A percentile compares a stretch with the other conserved stretches of the same genome.
Evolutionary conservation across 2,888 invertebrate genomes (phyloP).

Genomic region (Catocala nupta): DNA sequence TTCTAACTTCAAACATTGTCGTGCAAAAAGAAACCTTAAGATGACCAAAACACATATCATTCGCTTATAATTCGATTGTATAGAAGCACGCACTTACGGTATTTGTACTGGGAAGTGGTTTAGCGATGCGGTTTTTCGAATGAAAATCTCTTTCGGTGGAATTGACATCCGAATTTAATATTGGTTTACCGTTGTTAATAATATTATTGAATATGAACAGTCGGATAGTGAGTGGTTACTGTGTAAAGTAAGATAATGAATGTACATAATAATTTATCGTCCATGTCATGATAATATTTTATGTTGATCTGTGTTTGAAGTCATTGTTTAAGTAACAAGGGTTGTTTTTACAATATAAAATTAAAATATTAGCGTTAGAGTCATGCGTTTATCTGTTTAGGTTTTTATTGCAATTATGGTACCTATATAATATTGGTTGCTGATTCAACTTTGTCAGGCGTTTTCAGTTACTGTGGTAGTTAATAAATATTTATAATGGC

Average conservation of each 20-base stretch:
- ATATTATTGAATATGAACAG: slow-evolving; percentile 60
- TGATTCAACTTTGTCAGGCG: too few relatives aligned
- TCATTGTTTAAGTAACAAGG: too few relatives aligned
- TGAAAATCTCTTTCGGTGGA: slow-evolving; percentile 76
- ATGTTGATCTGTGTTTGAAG: too few relatives aligned
- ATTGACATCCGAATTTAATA: slow-evolving; percentile 79
- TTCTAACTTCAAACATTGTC: slow-evolving; percentile 16
- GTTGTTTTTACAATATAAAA: too few relatives aligned
- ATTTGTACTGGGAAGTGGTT: slow-evolving; percentile 54
- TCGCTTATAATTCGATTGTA: slow-evolving; percentile 18
- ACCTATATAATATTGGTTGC: too few relatives aligned
- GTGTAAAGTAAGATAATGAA: slow-evolving; percentile 56
- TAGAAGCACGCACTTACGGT: slow-evolving; percentile 40
- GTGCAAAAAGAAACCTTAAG: slow-evolving; percentile 30
- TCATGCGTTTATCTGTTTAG: too few relatives aligned
- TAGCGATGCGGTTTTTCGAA: slow-evolving; percentile 84
- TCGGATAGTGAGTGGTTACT: slow-evolving; percentile 55
- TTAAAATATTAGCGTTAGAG: too few relatives aligned
- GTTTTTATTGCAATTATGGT: too few relatives aligned
- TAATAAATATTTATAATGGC: too few relatives aligned
- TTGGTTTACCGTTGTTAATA: slow-evolving; percentile 65
- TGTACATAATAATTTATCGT: slow-evolving; percentile 40
- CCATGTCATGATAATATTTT: not conserved
- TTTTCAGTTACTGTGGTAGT: too few relatives aligned
- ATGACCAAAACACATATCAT: slow-evolving; percentile 14